Evolutionary conservation across 2,113 vertebrate genomes (phyloP).

Genomic region (Carlito syrichta): DNA sequence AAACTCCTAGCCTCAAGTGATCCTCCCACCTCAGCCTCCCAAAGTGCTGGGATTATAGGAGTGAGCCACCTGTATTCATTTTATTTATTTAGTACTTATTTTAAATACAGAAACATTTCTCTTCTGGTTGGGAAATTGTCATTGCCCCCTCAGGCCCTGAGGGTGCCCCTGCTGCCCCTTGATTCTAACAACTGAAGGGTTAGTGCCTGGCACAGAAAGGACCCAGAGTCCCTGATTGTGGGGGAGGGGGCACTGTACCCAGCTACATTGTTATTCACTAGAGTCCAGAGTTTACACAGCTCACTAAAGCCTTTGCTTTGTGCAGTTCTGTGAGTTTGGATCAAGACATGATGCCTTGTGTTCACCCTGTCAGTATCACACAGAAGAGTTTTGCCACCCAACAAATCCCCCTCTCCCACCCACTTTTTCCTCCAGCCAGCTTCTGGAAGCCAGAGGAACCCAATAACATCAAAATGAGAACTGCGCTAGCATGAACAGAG

Average conservation of each 20-base stretch:
- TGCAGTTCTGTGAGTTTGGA: background rate
- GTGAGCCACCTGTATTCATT: too few relatives aligned
- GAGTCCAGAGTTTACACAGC: too few relatives aligned
- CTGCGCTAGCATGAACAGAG: slow-evolving; percentile 55
- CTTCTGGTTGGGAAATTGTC: background rate
- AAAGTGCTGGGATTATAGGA: too few relatives aligned
- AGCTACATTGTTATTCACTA: too few relatives aligned
- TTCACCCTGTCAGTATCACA: background rate
- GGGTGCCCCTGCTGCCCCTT: background rate
- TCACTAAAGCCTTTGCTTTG: too few relatives aligned
- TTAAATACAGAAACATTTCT: background rate
- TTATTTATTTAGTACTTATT: too few relatives aligned
- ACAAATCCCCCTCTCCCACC: background rate
- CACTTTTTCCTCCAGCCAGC: background rate
- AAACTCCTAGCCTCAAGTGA: background rate
- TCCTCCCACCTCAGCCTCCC: too few relatives aligned
- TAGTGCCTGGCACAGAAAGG: background rate
- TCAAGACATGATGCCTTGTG: background rate
- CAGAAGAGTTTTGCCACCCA: background rate
- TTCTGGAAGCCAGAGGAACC: slow-evolving; percentile 65
- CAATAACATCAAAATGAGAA: slow-evolving; percentile 11
- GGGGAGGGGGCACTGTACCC: background rate
- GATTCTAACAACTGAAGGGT: background rate
- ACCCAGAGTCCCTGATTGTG: background rate
- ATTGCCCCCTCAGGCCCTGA: too few relatives aligned